Conservation (phyloP, 2,797 vertebrate species). For the Morus bassanus region DNA sequence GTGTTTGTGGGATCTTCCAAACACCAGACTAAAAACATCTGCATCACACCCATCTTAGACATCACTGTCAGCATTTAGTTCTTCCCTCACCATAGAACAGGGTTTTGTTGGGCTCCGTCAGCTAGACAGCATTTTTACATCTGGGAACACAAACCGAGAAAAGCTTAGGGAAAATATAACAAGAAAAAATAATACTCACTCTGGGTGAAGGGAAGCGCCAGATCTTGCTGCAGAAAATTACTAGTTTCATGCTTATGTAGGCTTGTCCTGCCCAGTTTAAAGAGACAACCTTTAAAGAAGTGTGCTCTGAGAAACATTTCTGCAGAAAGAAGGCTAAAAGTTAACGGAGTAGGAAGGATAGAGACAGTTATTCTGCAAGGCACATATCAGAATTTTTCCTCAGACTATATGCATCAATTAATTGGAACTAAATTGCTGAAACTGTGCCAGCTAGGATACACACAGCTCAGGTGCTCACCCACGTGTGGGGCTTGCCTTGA, state of each 20-base stretch:
- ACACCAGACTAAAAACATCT: slow-evolving; percentile 8
- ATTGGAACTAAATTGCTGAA: not conserved
- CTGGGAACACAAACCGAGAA: not conserved
- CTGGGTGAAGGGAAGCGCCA: not conserved
- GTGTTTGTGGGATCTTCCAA: not conserved
- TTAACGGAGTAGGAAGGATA: not conserved
- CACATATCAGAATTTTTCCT: not conserved
- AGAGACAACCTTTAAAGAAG: not conserved
- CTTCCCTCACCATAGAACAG: not conserved
- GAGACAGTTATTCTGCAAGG: not conserved
- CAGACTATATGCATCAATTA: not conserved
- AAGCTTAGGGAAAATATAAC: not conserved
- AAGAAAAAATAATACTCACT: not conserved
- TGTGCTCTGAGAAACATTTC: not conserved
- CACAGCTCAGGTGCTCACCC: not conserved
- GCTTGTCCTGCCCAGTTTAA: not conserved
- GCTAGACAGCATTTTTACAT: not conserved
- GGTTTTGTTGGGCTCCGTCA: not conserved
- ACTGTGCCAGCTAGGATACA: not conserved
- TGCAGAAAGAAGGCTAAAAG: not conserved
- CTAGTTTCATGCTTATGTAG: not conserved
- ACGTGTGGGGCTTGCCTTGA: fast-evolving
- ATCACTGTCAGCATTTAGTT: not conserved
- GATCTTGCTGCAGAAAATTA: not conserved
- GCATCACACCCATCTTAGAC: not conserved